A percentile compares a stretch with the other conserved stretches of the same genome.
Conservation (phyloP, 2,113 vertebrate genomes). For the Lasiurus borealis region DNA sequence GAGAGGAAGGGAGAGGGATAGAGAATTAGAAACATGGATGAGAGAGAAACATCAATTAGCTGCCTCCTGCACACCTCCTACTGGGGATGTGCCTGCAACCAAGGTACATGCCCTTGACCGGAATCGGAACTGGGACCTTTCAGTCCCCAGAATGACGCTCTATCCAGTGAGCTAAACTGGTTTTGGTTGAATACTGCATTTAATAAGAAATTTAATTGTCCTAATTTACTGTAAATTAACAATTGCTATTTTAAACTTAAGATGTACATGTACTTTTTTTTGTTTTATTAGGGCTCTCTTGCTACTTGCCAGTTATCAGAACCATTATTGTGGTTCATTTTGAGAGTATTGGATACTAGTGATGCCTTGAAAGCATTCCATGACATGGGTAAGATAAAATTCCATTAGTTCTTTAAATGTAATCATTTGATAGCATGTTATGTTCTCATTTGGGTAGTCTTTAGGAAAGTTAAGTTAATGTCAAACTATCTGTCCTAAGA, state of each 20-base stretch:
- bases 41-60: too few relatives aligned
- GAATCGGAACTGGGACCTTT: too few relatives aligned
- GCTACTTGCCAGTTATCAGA: conserved; percentile 99
- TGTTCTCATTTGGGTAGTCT: neutral
- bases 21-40: too few relatives aligned
- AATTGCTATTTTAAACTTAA: neutral
- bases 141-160: too few relatives aligned
- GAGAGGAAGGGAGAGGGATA: too few relatives aligned
- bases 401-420: neutral
- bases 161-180: too few relatives aligned
- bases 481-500: neutral
- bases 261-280: neutral
- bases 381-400: conserved; percentile 94
- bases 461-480: neutral
- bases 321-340: conserved; percentile 98
- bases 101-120: too few relatives aligned
- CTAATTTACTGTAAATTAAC: neutral
- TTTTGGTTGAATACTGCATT: neutral
- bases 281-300: conserved; percentile 93
- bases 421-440: neutral
- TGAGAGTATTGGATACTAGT: conserved; percentile 97
- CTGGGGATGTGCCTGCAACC: too few relatives aligned
- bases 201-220: conserved; percentile 7
- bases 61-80: too few relatives aligned
- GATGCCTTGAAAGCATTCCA: conserved; percentile 99